phyloP scores from a whole-genome alignment of 2,888 invertebrate species.

The Chrysina gloriosa region DNA sequence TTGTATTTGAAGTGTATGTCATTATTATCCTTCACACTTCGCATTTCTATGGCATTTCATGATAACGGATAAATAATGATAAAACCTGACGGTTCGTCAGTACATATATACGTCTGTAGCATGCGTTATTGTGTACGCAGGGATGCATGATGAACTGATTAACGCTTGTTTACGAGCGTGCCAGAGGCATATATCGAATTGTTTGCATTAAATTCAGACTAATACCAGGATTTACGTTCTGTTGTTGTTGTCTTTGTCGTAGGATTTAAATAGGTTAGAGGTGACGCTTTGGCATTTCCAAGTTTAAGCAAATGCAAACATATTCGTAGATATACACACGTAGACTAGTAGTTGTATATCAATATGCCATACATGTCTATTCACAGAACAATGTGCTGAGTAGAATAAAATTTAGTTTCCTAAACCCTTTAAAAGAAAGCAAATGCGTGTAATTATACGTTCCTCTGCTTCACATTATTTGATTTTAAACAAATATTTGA shows the following conservation, averaged over 20 bases:
- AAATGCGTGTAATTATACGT: too few species aligned
- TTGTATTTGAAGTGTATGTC: too few species aligned
- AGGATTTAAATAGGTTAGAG: conserved; percentile 10
- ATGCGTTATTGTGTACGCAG: background rate
- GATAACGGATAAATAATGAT: background rate
- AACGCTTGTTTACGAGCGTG: background rate
- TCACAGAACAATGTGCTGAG: too few species aligned
- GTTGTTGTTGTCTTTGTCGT: conserved; percentile 5
- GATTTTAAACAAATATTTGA: too few species aligned
- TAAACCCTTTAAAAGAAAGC: too few species aligned
- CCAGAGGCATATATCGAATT: background rate
- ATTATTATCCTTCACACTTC: too few species aligned
- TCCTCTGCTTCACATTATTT: too few species aligned
- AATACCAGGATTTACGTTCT: background rate
- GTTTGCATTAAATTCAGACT: background rate
- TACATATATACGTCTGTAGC: background rate
- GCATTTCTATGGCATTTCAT: background rate
- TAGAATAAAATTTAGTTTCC: too few species aligned
- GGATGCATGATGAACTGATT: conserved; percentile 1
- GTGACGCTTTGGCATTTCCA: background rate
- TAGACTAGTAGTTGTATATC: too few species aligned
- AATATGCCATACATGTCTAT: too few species aligned
- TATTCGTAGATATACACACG: background rate
- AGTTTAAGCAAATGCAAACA: background rate
- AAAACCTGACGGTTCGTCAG: background rate